Conservation (phyloP, 2,888 invertebrate species). For the Pyralis farinalis region DNA sequence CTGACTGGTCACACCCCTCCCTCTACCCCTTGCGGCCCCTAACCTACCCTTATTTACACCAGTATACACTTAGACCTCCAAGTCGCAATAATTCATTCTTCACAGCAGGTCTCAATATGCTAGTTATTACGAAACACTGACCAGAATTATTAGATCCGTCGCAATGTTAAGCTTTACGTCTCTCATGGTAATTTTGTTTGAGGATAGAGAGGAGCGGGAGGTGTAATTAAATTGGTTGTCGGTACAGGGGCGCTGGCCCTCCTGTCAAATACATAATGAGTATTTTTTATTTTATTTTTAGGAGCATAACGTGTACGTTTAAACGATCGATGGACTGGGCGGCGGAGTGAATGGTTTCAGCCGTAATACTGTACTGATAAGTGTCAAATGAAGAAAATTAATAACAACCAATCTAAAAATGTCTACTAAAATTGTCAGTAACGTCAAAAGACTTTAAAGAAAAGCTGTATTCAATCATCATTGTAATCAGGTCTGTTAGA, state of each 20-base stretch:
- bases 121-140: constrained; percentile 29
- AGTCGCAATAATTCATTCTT: constrained; percentile 25
- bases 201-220: constrained; percentile 23
- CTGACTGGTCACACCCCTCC: constrained; percentile 65
- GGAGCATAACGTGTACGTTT: constrained; percentile 31
- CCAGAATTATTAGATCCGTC: constrained; percentile 37
- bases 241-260: constrained; percentile 35
- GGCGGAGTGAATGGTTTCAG: constrained; percentile 1
- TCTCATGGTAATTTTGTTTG: constrained; percentile 15
- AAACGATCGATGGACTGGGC: constrained; percentile 37
- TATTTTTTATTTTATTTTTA: constrained; percentile 43
- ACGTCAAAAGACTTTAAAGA: no score
- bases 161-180: constrained; percentile 21
- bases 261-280: constrained; percentile 70
- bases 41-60: constrained; percentile 56
- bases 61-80: constrained; percentile 37
- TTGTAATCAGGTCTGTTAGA: no score
- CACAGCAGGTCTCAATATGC: constrained; percentile 36
- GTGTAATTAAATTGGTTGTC: constrained; percentile 33
- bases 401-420: no score
- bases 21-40: constrained; percentile 34
- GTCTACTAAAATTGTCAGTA: no score
- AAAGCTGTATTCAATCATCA: no score
- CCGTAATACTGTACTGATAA: no score
- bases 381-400: no score